Base-by-base conservation (phyloP, 2,113 vertebrate genomes). In the Setophaga kirtlandii region DNA sequence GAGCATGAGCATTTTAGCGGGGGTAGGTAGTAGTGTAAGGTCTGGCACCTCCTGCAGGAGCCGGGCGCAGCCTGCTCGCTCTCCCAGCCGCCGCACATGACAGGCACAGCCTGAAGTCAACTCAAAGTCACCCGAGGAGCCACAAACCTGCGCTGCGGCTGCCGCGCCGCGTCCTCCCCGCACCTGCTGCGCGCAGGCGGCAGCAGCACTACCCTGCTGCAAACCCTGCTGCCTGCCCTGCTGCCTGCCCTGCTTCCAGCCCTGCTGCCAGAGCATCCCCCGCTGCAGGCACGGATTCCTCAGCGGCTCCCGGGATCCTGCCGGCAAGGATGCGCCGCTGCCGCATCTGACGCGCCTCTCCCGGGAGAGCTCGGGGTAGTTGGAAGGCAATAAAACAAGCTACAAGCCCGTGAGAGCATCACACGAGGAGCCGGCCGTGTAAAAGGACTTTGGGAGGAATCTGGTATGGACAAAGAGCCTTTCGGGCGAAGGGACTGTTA, bases 141-240 rank as follows among this genome's bases (percentile, higher is more conserved):
- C 77, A 22, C 56, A 15, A 58, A 86, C 74, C 82, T 24, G 30
- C 58, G 33, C 15, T 19, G 82, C 78, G 4, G 82, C 60, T 10
- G 73, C 62, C 56, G 28, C 68, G 70, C 67, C 28, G 11, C 31
- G 8, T 37, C 71, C 79, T 22, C 65, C 67, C 83, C 58, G 97
- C 97, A 98, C 98, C 98, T 98, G 97, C 96, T 83, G 95, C 94
- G 0, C 31, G 42, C 71, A 4, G 70, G 4, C 90, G 18, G 62
- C 44, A 37, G 37, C 83, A 3, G 73, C 71, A 3, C 71, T 7
- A 50, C 59, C 49, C 69, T 3, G 94, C 82, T 28, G 46, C 37
- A 91, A n/a, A 49, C 58, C 49, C 68, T 2, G 94, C 82, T 28
- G 46, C 37, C 91, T 33, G 21, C 47, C 97, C 98, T 98, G 97